Evolutionary conservation across 2,888 invertebrate species (phyloP).

Genomic region (Petrolisthes manimaculis): DNA sequence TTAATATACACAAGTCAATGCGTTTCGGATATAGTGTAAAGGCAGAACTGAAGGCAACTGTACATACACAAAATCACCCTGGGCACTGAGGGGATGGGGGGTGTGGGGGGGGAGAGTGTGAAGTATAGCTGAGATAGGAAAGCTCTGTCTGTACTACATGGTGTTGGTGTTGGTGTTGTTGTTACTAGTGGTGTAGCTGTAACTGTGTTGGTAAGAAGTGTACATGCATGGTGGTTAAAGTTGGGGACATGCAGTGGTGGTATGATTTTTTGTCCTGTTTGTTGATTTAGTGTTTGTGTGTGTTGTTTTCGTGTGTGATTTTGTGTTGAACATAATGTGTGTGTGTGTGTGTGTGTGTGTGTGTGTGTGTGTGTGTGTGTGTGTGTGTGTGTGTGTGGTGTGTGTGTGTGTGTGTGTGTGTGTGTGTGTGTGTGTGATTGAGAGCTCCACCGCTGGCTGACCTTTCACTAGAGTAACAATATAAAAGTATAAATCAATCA

Average conservation of each 20-base stretch:
- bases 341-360: conserved; percentile 12
- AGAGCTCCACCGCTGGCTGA: background rate
- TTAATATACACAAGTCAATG: too few species aligned
- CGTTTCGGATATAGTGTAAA: too few species aligned
- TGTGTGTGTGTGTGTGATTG: conserved; percentile 28
- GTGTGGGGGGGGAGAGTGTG: background rate
- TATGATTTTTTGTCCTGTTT: background rate
- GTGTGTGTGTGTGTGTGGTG: background rate
- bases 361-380: too few species aligned
- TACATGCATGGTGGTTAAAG: too few species aligned
- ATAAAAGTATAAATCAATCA: background rate
- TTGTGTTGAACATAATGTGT: background rate
- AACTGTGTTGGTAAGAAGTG: too few species aligned
- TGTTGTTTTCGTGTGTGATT: background rate
- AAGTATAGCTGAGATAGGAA: background rate
- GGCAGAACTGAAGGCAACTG: too few species aligned
- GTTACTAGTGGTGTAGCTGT: too few species aligned
- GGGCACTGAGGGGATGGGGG: background rate
- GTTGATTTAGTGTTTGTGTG: background rate
- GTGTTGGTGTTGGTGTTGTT: too few species aligned
- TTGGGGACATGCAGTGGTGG: background rate
- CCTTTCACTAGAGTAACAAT: background rate
- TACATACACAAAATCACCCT: too few species aligned
- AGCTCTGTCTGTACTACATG: too few species aligned
- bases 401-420: conserved; percentile 33